phyloP scores from a whole-genome alignment of 2,113 vertebrate species.

The Ictalurus punctatus region DNA sequence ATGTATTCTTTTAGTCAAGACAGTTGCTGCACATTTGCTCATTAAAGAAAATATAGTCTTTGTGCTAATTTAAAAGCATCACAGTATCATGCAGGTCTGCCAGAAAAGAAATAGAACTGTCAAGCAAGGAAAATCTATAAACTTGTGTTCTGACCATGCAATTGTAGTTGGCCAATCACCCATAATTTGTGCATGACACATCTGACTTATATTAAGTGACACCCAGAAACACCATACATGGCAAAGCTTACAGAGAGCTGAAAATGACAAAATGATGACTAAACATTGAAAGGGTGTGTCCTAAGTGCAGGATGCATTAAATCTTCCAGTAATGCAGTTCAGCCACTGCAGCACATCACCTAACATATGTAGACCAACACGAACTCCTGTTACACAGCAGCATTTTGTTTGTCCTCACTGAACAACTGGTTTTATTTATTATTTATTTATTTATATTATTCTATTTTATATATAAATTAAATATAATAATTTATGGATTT shows the following conservation, averaged over 20 bases:
- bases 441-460: no score
- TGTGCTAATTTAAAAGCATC: not conserved
- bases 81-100: not conserved
- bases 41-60: not conserved
- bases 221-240: not conserved
- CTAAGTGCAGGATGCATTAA: not conserved
- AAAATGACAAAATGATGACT: conserved; percentile 16
- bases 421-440: no score
- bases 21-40: not conserved
- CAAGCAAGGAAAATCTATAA: not conserved
- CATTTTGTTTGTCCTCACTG: not conserved
- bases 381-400: not conserved
- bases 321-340: conserved; percentile 4
- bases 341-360: not conserved
- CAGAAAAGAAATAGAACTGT: not conserved
- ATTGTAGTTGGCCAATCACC: not conserved
- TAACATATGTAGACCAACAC: not conserved
- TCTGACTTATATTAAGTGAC: not conserved
- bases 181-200: not conserved
- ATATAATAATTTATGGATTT: no score
- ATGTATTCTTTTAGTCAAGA: not conserved
- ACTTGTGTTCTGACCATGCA: not conserved
- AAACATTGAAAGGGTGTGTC: not conserved
- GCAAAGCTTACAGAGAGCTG: not conserved
- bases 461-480: no score